Conservation (phyloP, 1,140 invertebrate genomes). For the Atta cephalotes region DNA sequence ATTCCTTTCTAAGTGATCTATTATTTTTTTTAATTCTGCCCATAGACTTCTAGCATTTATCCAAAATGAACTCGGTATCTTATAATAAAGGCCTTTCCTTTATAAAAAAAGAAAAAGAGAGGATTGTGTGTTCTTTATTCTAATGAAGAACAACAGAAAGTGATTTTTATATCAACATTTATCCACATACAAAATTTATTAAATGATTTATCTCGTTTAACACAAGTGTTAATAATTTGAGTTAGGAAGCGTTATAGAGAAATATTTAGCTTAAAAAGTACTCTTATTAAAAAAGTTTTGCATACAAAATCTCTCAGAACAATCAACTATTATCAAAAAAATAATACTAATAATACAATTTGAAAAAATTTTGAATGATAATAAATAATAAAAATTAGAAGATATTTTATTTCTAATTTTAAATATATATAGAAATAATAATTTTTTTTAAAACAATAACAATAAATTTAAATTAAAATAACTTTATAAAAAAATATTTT, state of each 20-base stretch:
- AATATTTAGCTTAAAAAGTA: conserved; percentile 19
- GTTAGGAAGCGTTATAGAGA: neutral
- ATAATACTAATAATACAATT: neutral
- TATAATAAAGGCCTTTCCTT: too few relatives aligned
- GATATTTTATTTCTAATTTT: neutral
- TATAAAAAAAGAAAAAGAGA: neutral
- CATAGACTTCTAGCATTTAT: too few relatives aligned
- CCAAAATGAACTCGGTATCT: too few relatives aligned
- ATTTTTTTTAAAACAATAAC: neutral
- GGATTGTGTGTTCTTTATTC: neutral
- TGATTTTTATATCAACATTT: neutral
- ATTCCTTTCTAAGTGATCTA: too few relatives aligned
- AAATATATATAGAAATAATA: neutral
- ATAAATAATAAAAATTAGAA: neutral
- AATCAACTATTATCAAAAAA: neutral
- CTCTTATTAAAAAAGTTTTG: neutral
- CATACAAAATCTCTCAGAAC: neutral
- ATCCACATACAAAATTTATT: neutral
- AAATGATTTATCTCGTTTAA: neutral
- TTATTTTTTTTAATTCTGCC: too few relatives aligned
- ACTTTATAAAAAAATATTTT: neutral
- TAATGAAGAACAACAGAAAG: neutral
- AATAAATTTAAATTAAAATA: neutral
- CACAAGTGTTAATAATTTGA: neutral
- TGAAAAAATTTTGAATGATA: neutral